Conservation (phyloP, 30 jellyfish, hydroid and myxozoan species). For the Haliclystus octoradiatus region DNA sequence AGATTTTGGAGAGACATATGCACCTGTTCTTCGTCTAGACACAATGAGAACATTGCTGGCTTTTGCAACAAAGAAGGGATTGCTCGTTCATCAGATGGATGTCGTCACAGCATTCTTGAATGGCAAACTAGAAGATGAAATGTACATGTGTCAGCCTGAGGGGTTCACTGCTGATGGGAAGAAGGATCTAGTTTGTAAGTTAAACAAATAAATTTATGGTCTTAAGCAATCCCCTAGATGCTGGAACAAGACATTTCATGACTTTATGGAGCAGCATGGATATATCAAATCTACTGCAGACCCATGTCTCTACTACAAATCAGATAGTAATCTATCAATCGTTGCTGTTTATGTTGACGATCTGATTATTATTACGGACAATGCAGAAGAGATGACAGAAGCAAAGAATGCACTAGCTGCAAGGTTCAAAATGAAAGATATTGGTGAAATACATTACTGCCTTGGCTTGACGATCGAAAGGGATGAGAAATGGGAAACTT, state of each 20-base stretch:
- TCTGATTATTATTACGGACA: background rate
- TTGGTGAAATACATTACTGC: slow-evolving; percentile 14
- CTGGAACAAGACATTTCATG: background rate
- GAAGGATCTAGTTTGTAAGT: background rate
- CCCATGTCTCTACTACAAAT: background rate
- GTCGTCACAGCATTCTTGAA: background rate
- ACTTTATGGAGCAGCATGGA: background rate
- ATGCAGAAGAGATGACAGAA: background rate
- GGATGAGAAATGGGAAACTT: background rate
- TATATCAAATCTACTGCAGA: background rate
- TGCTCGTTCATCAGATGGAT: background rate
- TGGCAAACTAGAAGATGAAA: background rate
- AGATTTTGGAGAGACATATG: background rate
- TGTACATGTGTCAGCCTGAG: background rate
- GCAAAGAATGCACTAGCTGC: background rate
- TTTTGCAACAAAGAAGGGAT: background rate
- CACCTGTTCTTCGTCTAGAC: background rate
- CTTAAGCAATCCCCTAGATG: background rate
- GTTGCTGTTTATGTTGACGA: background rate
- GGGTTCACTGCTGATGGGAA: background rate
- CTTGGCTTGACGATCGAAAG: slow-evolving; percentile 5
- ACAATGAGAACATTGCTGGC: background rate
- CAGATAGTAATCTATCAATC: background rate
- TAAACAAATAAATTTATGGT: background rate
- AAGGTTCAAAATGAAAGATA: slow-evolving; percentile 11